Conservation (phyloP, 1,140 invertebrate species). For the Euwallacea fornicatus region DNA sequence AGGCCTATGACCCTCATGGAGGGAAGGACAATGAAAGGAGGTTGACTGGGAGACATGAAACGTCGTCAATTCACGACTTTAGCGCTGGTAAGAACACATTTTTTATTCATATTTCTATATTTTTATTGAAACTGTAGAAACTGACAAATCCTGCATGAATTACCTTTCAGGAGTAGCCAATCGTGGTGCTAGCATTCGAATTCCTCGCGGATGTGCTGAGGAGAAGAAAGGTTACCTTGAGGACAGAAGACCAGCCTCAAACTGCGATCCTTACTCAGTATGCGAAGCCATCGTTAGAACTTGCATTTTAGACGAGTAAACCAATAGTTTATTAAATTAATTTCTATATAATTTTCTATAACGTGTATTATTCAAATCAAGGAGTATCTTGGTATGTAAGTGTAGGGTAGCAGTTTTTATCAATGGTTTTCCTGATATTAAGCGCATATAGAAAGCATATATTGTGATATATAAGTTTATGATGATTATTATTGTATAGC, state of each 20-base stretch:
- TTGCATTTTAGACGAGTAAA: slow-evolving; percentile 65
- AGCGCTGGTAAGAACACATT: slow-evolving; percentile 50
- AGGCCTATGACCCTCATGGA: slow-evolving; percentile 83
- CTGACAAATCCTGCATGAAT: not conserved
- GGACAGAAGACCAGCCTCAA: slow-evolving; percentile 90
- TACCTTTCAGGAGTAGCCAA: slow-evolving; percentile 70
- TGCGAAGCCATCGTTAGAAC: slow-evolving; percentile 68
- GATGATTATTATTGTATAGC: no score
- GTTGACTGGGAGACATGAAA: slow-evolving; percentile 86
- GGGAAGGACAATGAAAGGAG: slow-evolving; percentile 82
- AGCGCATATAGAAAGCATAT: no score
- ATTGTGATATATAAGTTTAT: no score
- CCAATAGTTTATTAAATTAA: no score
- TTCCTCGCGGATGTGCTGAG: slow-evolving; percentile 80
- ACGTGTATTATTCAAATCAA: no score
- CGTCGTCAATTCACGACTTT: slow-evolving; percentile 85
- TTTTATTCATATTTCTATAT: not conserved
- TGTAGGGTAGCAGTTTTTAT: no score
- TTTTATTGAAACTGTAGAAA: not conserved
- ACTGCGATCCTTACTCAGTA: slow-evolving; percentile 82
- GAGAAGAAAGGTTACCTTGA: slow-evolving; percentile 91
- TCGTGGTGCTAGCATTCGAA: slow-evolving; percentile 77
- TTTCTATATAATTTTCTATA: no score
- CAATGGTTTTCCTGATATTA: no score
- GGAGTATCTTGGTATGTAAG: no score